Evolutionary conservation across 2,113 vertebrate species (phyloP).

Genomic region (Pedetes capensis): DNA sequence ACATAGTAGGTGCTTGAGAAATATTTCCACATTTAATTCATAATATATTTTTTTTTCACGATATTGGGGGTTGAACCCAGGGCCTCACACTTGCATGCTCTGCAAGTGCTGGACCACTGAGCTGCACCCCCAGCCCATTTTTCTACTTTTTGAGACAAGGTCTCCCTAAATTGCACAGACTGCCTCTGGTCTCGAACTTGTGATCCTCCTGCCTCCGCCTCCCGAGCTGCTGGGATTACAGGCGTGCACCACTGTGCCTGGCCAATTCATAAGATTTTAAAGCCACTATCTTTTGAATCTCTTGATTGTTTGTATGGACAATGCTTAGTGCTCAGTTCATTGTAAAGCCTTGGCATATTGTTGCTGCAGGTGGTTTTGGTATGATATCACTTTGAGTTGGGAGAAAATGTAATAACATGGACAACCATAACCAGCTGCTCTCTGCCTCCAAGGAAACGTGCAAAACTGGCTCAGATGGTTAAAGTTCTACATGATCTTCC

Average conservation of each 20-base stretch:
- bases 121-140: too few relatives aligned
- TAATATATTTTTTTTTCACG: too few relatives aligned
- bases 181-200: too few relatives aligned
- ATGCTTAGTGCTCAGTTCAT: background rate
- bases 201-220: too few relatives aligned
- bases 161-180: too few relatives aligned
- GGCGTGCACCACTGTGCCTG: too few relatives aligned
- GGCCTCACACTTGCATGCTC: too few relatives aligned
- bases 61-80: too few relatives aligned
- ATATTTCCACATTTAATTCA: conserved; percentile 35
- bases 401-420: conserved; percentile 38
- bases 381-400: background rate
- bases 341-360: conserved; percentile 15
- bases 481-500: background rate
- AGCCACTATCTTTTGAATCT: background rate
- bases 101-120: too few relatives aligned
- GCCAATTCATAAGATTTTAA: too few relatives aligned
- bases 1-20: background rate
- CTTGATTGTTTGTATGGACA: background rate
- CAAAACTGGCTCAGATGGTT: background rate
- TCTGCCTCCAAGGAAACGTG: background rate
- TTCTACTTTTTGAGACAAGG: too few relatives aligned
- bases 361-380: conserved; percentile 47
- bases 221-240: too few relatives aligned
- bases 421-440: conserved; percentile 37